Evolutionary conservation across 2,797 vertebrate genomes (phyloP).

Genomic region (Psittacula derbiana): DNA sequence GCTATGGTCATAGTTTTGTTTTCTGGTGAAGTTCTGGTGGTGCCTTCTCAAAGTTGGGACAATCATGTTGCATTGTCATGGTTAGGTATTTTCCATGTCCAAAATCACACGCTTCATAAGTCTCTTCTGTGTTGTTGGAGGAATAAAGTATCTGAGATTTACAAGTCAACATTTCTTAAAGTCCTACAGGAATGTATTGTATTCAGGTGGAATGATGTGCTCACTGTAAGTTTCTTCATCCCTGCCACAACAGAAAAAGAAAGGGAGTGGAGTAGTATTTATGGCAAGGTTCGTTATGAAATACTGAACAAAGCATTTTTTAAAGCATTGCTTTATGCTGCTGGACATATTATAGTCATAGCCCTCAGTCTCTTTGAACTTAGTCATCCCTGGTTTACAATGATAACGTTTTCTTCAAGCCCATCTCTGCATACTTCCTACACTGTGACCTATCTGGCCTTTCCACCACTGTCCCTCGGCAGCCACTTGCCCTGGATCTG

Average conservation of each 20-base stretch:
- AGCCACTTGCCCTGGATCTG: neutral
- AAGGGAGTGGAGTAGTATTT: neutral
- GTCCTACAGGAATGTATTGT: neutral
- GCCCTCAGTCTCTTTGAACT: neutral
- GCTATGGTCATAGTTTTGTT: neutral
- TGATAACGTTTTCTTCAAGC: neutral
- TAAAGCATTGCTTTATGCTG: neutral
- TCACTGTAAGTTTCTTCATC: neutral
- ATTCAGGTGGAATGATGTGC: neutral
- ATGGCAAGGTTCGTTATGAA: neutral
- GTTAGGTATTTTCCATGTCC: neutral
- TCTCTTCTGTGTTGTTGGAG: neutral
- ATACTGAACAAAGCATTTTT: neutral
- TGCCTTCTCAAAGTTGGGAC: neutral
- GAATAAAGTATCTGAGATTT: neutral
- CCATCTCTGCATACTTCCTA: neutral
- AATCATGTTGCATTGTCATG: neutral
- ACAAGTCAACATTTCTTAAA: neutral
- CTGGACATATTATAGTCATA: neutral
- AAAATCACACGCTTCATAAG: neutral
- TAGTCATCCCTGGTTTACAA: neutral
- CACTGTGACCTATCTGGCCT: neutral
- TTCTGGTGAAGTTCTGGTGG: neutral
- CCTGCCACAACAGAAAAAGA: neutral
- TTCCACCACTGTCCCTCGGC: neutral